These are phyloP conservation scores for Sinodicranocentrus sp. DNA, from an alignment of 2,888 invertebrate species.

Conservation along the genomic window DNA sequence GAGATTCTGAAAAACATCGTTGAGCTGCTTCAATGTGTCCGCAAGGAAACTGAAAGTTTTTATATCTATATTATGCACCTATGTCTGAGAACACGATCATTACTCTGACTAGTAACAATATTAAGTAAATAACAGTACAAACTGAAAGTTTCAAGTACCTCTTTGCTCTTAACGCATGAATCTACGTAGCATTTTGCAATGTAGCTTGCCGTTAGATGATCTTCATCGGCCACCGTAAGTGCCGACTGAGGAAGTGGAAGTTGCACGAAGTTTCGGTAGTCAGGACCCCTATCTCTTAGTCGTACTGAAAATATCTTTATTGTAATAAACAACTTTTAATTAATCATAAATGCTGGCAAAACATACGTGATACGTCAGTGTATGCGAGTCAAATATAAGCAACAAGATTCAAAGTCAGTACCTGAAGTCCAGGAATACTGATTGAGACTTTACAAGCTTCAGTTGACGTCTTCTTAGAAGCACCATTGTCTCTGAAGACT, in stretches of 20 bases:
- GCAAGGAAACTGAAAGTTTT: slow-evolving; percentile 79
- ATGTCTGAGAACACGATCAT: too few species aligned
- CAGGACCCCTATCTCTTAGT: slow-evolving; percentile 80
- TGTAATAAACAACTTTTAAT: too few species aligned
- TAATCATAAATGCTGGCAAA: too few species aligned
- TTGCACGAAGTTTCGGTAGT: slow-evolving; percentile 87
- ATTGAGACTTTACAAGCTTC: slow-evolving; percentile 83
- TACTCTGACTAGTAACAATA: too few species aligned
- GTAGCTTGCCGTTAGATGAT: slow-evolving; percentile 78
- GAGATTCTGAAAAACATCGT: slow-evolving; percentile 83
- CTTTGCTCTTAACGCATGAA: slow-evolving; percentile 78
- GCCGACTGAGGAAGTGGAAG: slow-evolving; percentile 69
- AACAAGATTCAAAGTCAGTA: slow-evolving; percentile 32
- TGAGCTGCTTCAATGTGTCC: slow-evolving; percentile 84
- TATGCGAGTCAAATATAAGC: too few species aligned
- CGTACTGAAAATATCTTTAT: slow-evolving; percentile 84
- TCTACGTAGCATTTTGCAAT: slow-evolving; percentile 82
- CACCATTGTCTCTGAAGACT: slow-evolving; percentile 82
- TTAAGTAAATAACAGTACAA: not conserved
- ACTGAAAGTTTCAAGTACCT: not conserved
- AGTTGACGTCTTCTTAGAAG: slow-evolving; percentile 81
- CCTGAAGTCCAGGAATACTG: slow-evolving; percentile 63
- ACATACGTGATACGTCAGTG: too few species aligned
- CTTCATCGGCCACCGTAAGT: slow-evolving; percentile 44
- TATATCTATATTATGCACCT: too few species aligned